These are phyloP conservation scores for Gallinago nigripennis DNA, from an alignment of 2,797 vertebrate species.

Conservation along the genomic window DNA sequence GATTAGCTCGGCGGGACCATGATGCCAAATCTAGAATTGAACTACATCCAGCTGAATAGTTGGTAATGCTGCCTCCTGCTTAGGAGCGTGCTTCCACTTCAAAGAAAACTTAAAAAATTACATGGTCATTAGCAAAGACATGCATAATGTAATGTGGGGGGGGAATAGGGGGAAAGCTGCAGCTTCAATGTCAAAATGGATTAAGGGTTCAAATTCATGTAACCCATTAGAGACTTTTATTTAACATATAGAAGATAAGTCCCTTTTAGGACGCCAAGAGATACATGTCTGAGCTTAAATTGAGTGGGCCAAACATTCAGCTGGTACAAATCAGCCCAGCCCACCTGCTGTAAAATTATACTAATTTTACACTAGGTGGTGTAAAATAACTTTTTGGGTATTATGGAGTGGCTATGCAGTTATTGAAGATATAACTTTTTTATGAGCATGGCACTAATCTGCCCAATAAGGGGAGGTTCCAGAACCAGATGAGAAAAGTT, in stretches of 20 bases:
- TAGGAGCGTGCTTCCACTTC: not conserved
- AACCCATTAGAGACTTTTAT: slow-evolving; percentile 6
- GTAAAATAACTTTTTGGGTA: not conserved
- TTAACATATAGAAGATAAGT: slow-evolving; percentile 16
- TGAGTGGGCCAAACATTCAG: not conserved
- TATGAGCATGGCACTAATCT: not conserved
- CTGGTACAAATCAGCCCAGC: not conserved
- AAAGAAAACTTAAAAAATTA: slow-evolving; percentile 18
- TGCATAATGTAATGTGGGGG: not conserved
- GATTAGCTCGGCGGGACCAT: not conserved
- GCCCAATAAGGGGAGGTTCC: not conserved
- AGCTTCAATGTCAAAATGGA: slow-evolving; percentile 6
- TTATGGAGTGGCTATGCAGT: not conserved
- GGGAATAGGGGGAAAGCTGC: not conserved
- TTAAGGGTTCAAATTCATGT: slow-evolving; percentile 1
- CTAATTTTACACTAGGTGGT: not conserved
- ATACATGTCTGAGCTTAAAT: not conserved
- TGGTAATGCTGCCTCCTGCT: not conserved
- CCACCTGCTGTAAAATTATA: not conserved
- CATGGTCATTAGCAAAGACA: not conserved
- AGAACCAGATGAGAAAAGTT: not conserved
- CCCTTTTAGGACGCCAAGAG: not conserved
- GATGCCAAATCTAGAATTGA: not conserved
- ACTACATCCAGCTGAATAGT: not conserved
- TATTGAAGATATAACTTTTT: not conserved